Evolutionary conservation across 2,888 invertebrate genomes (phyloP).

Genomic region (Cantharis lateralis): DNA sequence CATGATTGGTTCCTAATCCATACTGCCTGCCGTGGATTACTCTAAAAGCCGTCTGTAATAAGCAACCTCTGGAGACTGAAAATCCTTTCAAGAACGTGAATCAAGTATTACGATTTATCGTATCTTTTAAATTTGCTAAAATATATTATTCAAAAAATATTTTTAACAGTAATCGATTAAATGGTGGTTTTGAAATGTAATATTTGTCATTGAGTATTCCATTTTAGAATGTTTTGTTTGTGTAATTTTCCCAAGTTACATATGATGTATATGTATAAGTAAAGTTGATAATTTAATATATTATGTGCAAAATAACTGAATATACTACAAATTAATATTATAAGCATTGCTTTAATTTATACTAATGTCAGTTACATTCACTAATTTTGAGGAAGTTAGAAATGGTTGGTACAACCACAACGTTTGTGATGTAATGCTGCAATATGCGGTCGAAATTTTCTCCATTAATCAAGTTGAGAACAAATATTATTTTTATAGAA

Average conservation of each 20-base stretch:
- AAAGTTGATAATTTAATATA: background rate
- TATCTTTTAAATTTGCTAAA: slow-evolving; percentile 1
- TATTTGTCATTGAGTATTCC: no score
- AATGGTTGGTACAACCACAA: background rate
- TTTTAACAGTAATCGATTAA: background rate
- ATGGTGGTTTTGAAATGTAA: background rate
- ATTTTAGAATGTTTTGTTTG: background rate
- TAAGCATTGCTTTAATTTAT: slow-evolving; percentile 7
- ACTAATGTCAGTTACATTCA: slow-evolving; percentile 12
- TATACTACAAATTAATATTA: background rate
- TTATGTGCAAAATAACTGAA: background rate
- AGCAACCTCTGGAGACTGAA: slow-evolving; percentile 25
- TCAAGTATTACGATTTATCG: slow-evolving; percentile 20
- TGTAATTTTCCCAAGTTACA: background rate
- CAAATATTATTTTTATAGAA: slow-evolving; percentile 10
- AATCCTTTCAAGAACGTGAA: slow-evolving; percentile 25
- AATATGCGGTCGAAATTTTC: slow-evolving; percentile 11
- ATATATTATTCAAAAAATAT: background rate
- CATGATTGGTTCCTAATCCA: slow-evolving; percentile 31
- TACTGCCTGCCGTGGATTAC: slow-evolving; percentile 24
- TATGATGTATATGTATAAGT: no score
- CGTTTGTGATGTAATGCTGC: slow-evolving; percentile 6
- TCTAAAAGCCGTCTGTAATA: slow-evolving; percentile 30
- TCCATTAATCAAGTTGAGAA: slow-evolving; percentile 12
- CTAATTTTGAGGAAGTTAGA: slow-evolving; percentile 8